Conservation (phyloP, 2,888 invertebrate genomes). For the Agrilus mali region DNA sequence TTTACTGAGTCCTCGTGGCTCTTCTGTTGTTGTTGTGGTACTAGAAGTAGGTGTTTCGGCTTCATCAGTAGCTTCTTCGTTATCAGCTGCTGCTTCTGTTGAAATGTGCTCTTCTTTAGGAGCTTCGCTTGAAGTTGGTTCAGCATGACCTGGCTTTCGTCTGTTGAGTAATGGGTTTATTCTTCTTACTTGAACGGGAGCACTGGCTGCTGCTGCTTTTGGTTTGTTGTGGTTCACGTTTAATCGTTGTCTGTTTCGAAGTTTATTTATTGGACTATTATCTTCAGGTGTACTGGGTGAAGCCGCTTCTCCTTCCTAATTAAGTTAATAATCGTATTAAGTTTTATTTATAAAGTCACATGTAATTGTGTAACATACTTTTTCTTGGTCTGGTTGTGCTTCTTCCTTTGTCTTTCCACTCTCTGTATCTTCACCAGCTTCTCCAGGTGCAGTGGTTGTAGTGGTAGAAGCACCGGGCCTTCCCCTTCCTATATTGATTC, state of each 20-base stretch:
- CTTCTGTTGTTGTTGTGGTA: slow-evolving; percentile 29
- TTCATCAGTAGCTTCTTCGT: slow-evolving; percentile 18
- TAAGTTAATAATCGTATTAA: not conserved
- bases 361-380: slow-evolving; percentile 14
- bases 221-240: slow-evolving; percentile 35
- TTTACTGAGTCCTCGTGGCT: slow-evolving; percentile 51
- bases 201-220: slow-evolving; percentile 34
- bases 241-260: slow-evolving; percentile 35
- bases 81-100: slow-evolving; percentile 16
- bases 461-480: slow-evolving; percentile 34
- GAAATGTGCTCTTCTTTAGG: slow-evolving; percentile 11
- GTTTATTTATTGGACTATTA: slow-evolving; percentile 30
- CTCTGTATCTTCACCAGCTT: slow-evolving; percentile 26
- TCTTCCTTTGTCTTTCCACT: slow-evolving; percentile 35
- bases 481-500: slow-evolving; percentile 47
- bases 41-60: slow-evolving; percentile 19
- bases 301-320: slow-evolving; percentile 20
- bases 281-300: slow-evolving; percentile 22
- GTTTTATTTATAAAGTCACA: too few relatives aligned
- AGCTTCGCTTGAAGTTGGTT: slow-evolving; percentile 14
- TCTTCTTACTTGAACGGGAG: slow-evolving; percentile 40
- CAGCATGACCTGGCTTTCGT: slow-evolving; percentile 32
- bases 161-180: slow-evolving; percentile 43
- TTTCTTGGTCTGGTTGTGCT: slow-evolving; percentile 33
- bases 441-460: slow-evolving; percentile 36